Evolutionary conservation across 2,797 vertebrate genomes (phyloP).

Genomic region (Sebastes paucispinis): DNA sequence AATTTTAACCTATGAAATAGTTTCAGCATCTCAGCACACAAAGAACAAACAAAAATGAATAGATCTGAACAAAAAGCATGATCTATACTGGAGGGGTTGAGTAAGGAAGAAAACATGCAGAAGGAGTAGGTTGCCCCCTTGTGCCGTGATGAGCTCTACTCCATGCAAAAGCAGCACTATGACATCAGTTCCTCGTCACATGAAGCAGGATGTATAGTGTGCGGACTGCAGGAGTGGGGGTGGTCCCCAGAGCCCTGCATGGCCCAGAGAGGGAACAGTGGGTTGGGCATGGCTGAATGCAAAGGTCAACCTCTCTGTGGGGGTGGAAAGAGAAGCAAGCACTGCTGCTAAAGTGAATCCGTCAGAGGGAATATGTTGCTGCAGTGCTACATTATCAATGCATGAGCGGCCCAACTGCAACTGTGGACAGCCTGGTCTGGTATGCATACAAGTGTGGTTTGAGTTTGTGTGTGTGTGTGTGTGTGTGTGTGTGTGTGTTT

Average conservation of each 20-base stretch:
- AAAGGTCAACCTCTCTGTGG: slow-evolving; percentile 68
- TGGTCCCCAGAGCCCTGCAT: slow-evolving; percentile 32
- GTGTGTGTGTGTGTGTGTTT: not conserved
- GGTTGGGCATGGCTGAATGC: slow-evolving; percentile 50
- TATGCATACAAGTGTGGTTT: not conserved
- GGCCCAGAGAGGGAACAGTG: slow-evolving; percentile 41
- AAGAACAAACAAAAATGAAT: not conserved
- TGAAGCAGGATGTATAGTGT: slow-evolving; percentile 31
- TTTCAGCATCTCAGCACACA: not conserved
- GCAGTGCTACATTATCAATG: slow-evolving; percentile 63
- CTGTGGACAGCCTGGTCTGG: slow-evolving; percentile 3
- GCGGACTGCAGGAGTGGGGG: slow-evolving; percentile 13
- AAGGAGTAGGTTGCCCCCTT: slow-evolving; percentile 55
- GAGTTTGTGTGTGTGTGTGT: not conserved
- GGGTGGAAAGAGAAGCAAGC: slow-evolving; percentile 38
- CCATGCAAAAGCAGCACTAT: slow-evolving; percentile 23
- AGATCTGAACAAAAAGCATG: not conserved
- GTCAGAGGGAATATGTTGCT: slow-evolving; percentile 60
- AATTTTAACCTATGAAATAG: not conserved
- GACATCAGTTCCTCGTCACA: slow-evolving; percentile 47
- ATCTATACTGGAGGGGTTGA: not conserved
- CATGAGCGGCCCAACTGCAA: slow-evolving; percentile 43
- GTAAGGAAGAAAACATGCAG: not conserved
- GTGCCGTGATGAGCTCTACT: slow-evolving; percentile 25
- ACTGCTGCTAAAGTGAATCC: slow-evolving; percentile 47